These are phyloP conservation scores for Pyrgilauda ruficollis DNA, from an alignment of 2,113 vertebrate species.

Conservation along the genomic window DNA sequence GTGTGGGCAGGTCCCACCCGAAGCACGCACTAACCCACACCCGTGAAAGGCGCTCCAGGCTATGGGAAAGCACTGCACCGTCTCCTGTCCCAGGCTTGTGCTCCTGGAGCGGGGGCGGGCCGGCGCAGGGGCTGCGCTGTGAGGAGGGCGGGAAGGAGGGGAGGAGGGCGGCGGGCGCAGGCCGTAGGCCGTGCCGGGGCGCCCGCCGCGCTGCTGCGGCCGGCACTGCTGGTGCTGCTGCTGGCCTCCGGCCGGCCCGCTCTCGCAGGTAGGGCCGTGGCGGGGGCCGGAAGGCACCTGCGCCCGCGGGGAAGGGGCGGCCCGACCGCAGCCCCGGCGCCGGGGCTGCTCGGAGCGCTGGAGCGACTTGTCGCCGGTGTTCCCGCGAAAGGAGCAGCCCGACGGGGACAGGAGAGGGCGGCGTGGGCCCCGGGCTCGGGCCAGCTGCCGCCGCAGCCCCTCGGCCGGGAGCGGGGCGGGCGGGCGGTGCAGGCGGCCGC, in stretches of 20 bases:
- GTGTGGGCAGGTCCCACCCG: fast-evolving
- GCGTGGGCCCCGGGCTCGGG: neutral
- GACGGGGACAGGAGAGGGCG: neutral
- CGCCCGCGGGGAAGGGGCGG: neutral
- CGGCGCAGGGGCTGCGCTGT: neutral
- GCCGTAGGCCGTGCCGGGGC: neutral
- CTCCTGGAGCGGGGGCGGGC: neutral
- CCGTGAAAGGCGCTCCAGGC: fast-evolving
- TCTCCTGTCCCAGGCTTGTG: fast-evolving
- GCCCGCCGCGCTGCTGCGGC: neutral
- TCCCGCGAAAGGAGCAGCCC: neutral
- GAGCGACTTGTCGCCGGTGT: no score
- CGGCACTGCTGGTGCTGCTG: neutral
- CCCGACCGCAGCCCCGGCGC: neutral
- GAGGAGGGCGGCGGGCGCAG: no score
- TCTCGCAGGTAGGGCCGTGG: neutral
- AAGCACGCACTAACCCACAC: fast-evolving
- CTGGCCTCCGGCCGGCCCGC: neutral
- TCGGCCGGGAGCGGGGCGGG: neutral
- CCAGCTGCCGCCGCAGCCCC: neutral
- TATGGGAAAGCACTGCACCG: fast-evolving
- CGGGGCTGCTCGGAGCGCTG: neutral
- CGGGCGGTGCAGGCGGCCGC: neutral
- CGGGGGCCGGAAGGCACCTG: neutral
- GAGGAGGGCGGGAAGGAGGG: neutral